A percentile compares a stretch with the other conserved stretches of the same genome.
phyloP scores from a whole-genome alignment of 2,888 invertebrate genomes.

The Miltochrista miniata region DNA sequence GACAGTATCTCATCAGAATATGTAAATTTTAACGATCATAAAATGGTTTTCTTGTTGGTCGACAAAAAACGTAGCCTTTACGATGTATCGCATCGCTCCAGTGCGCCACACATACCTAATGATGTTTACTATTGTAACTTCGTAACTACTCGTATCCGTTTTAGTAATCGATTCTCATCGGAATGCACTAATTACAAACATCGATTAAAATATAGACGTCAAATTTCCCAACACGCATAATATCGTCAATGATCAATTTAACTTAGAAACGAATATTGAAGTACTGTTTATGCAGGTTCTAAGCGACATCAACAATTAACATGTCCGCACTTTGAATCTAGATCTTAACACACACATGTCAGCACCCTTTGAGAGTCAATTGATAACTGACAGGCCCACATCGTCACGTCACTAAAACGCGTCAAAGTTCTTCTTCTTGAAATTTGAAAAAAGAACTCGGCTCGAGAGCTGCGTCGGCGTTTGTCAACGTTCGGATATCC shows the following conservation, averaged over 20 bases:
- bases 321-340: slow-evolving; percentile 66
- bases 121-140: slow-evolving; percentile 32
- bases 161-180: slow-evolving; percentile 37
- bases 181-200: slow-evolving; percentile 32
- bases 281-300: slow-evolving; percentile 43
- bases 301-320: slow-evolving; percentile 71
- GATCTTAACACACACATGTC: slow-evolving; percentile 69
- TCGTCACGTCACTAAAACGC: slow-evolving; percentile 67
- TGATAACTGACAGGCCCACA: slow-evolving; percentile 70
- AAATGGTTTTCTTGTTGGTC: slow-evolving; percentile 17
- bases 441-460: slow-evolving; percentile 58
- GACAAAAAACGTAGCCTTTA: slow-evolving; percentile 27
- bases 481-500: slow-evolving; percentile 67
- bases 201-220: slow-evolving; percentile 26
- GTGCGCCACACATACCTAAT: slow-evolving; percentile 22
- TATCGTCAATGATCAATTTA: slow-evolving; percentile 15
- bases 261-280: slow-evolving; percentile 23
- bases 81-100: slow-evolving; percentile 25
- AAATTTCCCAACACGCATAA: slow-evolving; percentile 20
- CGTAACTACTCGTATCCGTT: slow-evolving; percentile 31
- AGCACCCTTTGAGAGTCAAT: slow-evolving; percentile 72
- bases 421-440: slow-evolving; percentile 58
- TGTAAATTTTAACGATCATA: slow-evolving; percentile 34
- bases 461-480: slow-evolving; percentile 37
- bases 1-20: slow-evolving; percentile 28